Base-by-base conservation (phyloP, 37 sponge, comb jelly and placozoan genomes). In the Spongia lamella region DNA sequence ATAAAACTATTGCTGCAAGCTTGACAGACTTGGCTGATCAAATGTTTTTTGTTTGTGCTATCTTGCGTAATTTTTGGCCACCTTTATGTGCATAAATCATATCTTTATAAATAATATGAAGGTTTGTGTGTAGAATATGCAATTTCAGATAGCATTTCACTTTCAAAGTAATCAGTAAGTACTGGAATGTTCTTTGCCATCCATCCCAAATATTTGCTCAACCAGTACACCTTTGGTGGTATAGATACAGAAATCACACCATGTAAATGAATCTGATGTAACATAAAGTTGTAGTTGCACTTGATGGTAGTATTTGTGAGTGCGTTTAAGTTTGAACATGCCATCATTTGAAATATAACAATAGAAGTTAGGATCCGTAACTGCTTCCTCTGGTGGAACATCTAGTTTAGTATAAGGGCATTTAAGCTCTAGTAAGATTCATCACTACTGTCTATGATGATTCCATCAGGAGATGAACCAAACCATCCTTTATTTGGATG, bases 161-260 rank as follows among this genome's bases (percentile, higher is more conserved):
- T 49, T 50, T 47, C 59, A 58, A 76, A 83, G 37, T 59, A 83
- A 1, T n/a, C 14, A 22, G 68, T 71, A 25, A 83, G 53, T 40
- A 59, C 54, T 22, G 68, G 61, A 67, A 75, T 68, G 49, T 30
- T 11, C 19, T 35, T 31, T 24, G 32, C 33, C 49, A 61, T 21
- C 76, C 77, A 83, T 17, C 40, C 26, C 14, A 43, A 31, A 66
- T 76, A 27, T 34, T 55, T 61, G 17, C 19, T 24, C 13, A 84
- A 72, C 26, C 78, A 55, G n/a, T n/a, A n/a, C n/a, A n/a, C n/a
- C n/a, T n/a, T n/a, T n/a, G n/a, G n/a, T n/a, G n/a, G n/a, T n/a
- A n/a, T n/a, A n/a, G n/a, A n/a, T n/a, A n/a, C n/a, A n/a, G 60
- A 73, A 73, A 38, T 83, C 83, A 66, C 76, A 83, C 83, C 76